phyloP scores from a whole-genome alignment of 2,797 vertebrate species.

The Oceanodroma leucorhoa region DNA sequence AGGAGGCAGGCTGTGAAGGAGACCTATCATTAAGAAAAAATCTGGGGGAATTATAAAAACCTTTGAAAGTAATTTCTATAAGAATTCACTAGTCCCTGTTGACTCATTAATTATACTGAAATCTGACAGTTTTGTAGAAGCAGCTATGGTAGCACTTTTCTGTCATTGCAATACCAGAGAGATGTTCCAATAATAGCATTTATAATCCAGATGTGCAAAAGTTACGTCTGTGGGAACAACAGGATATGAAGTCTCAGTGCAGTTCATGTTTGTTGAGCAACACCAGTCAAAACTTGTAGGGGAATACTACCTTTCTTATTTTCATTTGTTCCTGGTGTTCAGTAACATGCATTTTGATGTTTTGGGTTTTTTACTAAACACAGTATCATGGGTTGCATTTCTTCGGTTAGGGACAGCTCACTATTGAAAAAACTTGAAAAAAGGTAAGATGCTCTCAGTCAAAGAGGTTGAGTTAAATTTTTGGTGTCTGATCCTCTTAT shows the following conservation, averaged over 20 bases:
- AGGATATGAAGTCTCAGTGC: not conserved
- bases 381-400: not conserved
- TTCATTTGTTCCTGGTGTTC: not conserved
- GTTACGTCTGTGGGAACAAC: not conserved
- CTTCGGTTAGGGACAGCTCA: not conserved
- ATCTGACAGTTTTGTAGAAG: not conserved
- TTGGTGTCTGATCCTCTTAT: not conserved
- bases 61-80: not conserved
- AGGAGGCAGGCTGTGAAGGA: not conserved
- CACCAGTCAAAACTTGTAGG: not conserved
- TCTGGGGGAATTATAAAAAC: not conserved
- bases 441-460: not conserved
- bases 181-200: not conserved
- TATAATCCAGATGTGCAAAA: not conserved
- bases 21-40: not conserved
- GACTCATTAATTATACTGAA: constrained; percentile 9
- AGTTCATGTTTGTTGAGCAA: not conserved
- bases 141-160: not conserved
- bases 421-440: not conserved
- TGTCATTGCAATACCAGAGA: not conserved
- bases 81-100: not conserved
- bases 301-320: not conserved
- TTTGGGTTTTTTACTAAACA: not conserved
- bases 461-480: not conserved
- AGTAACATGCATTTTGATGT: not conserved